Percentiles rank a stretch among this genome's conserved stretches.
phyloP scores from a whole-genome alignment of 2,797 vertebrate species.

The Gobionotothen gibberifrons region DNA sequence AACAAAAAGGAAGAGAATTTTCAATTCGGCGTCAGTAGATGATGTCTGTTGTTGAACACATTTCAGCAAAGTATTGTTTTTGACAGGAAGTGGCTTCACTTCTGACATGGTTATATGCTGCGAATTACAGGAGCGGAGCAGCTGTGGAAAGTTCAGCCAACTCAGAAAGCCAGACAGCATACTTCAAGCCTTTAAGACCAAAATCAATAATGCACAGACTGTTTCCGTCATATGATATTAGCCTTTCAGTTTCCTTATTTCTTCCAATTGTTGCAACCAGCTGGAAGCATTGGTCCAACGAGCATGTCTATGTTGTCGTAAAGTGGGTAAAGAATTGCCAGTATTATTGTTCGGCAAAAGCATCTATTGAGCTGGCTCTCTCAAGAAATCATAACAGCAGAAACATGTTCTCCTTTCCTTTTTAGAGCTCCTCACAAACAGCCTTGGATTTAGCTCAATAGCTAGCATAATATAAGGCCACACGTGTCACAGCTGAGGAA shows the following conservation, averaged over 20 bases:
- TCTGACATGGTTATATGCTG: slow-evolving; percentile 2
- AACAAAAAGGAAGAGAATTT: neutral
- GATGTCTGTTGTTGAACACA: slow-evolving; percentile 17
- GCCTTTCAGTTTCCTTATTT: neutral
- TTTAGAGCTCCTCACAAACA: slow-evolving; percentile 47
- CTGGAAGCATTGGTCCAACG: slow-evolving; percentile 12
- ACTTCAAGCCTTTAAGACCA: slow-evolving; percentile 11
- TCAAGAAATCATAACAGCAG: slow-evolving; percentile 39
- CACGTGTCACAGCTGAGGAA: slow-evolving; percentile 45
- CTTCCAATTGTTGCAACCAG: slow-evolving; percentile 16
- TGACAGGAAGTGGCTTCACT: slow-evolving; percentile 13
- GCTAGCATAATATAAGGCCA: slow-evolving; percentile 42
- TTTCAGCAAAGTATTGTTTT: slow-evolving; percentile 6
- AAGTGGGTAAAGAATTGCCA: slow-evolving; percentile 14
- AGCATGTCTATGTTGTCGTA: slow-evolving; percentile 17
- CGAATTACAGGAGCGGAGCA: slow-evolving; percentile 7
- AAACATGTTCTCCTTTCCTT: slow-evolving; percentile 26
- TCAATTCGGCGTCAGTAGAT: neutral
- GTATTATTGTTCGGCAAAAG: slow-evolving; percentile 47
- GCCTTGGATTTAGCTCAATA: slow-evolving; percentile 42
- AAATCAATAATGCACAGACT: slow-evolving; percentile 30
- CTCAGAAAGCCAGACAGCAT: slow-evolving; percentile 17
- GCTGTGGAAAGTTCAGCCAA: slow-evolving; percentile 11
- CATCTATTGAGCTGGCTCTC: slow-evolving; percentile 42
- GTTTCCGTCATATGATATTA: neutral